Conservation (phyloP, 2,113 vertebrate species). For the Talpa occidentalis region DNA sequence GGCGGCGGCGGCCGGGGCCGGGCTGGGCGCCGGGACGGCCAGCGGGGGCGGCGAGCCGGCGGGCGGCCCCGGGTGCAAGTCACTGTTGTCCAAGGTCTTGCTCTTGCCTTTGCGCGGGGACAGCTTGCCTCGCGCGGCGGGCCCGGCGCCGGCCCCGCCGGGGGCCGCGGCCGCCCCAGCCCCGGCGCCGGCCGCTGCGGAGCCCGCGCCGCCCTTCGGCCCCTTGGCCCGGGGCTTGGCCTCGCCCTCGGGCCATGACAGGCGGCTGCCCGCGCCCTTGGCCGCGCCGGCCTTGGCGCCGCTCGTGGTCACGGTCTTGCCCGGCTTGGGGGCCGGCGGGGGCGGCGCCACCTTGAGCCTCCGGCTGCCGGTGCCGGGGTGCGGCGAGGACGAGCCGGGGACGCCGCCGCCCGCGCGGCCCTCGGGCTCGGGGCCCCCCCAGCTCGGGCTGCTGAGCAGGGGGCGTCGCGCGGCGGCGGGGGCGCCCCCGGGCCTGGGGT, state of each 20-base stretch:
- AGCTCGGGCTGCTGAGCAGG: conserved; percentile 82
- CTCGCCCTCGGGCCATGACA: conserved; percentile 95
- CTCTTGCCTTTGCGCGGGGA: conserved; percentile 94
- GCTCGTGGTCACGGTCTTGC: conserved; percentile 85
- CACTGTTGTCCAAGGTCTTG: conserved; percentile 96
- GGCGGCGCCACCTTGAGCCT: conserved; percentile 85
- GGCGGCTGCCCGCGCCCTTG: conserved; percentile 87
- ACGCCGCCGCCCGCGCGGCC: conserved; percentile 63
- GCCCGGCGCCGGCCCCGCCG: conserved; percentile 68
- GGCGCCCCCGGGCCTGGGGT: conserved; percentile 69
- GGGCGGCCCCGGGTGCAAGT: conserved; percentile 90
- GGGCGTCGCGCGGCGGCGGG: conserved; percentile 76
- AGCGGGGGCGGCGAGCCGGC: conserved; percentile 79
- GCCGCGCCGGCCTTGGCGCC: conserved; percentile 77
- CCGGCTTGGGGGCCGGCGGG: conserved; percentile 81
- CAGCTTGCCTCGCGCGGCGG: conserved; percentile 82
- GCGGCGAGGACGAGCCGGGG: conserved; percentile 80
- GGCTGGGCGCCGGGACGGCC: conserved; percentile 63
- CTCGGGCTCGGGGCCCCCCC: conserved; percentile 79
- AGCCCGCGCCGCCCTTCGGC: conserved; percentile 88
- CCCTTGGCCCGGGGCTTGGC: conserved; percentile 84
- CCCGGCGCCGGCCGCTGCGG: conserved; percentile 66
- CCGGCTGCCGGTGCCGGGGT: conserved; percentile 81
- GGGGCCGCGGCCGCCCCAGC: conserved; percentile 70
- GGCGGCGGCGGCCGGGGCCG: conserved; percentile 80